A percentile compares a stretch with the other conserved stretches of the same genome.
phyloP scores from a whole-genome alignment of 2,113 vertebrate genomes.

The Euleptes europaea region DNA sequence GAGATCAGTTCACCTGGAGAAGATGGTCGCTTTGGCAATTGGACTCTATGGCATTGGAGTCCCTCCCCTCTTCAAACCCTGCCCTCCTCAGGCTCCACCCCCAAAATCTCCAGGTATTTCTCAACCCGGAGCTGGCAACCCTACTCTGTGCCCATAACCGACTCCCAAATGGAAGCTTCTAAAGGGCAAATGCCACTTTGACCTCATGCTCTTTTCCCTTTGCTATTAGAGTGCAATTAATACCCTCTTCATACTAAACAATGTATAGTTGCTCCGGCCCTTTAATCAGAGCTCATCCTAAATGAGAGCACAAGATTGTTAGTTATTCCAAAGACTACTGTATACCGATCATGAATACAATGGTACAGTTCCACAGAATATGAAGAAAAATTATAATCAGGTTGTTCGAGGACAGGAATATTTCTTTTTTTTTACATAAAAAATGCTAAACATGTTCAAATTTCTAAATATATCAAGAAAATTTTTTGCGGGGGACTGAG shows the following conservation, averaged over 20 bases:
- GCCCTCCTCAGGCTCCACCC: too few relatives aligned
- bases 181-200: neutral
- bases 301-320: conserved; percentile 5
- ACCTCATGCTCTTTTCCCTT: neutral
- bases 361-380: conserved; percentile 18
- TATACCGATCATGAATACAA: neutral
- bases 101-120: too few relatives aligned
- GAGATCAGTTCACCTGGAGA: too few relatives aligned
- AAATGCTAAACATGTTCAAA: neutral
- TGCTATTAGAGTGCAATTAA: conserved; percentile 36
- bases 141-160: neutral
- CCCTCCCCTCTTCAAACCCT: too few relatives aligned
- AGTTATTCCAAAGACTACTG: neutral
- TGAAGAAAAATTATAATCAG: conserved; percentile 4
- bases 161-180: neutral
- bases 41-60: too few relatives aligned
- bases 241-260: conserved; percentile 33
- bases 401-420: neutral
- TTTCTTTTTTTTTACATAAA: neutral
- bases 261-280: conserved; percentile 26
- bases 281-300: conserved; percentile 3
- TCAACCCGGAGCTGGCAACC: too few relatives aligned
- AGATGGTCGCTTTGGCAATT: too few relatives aligned
- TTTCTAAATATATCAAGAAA: neutral
- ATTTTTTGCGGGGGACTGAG: neutral